phyloP scores from a whole-genome alignment of 2,888 invertebrate genomes.

The Hypselothyrea guttata region DNA sequence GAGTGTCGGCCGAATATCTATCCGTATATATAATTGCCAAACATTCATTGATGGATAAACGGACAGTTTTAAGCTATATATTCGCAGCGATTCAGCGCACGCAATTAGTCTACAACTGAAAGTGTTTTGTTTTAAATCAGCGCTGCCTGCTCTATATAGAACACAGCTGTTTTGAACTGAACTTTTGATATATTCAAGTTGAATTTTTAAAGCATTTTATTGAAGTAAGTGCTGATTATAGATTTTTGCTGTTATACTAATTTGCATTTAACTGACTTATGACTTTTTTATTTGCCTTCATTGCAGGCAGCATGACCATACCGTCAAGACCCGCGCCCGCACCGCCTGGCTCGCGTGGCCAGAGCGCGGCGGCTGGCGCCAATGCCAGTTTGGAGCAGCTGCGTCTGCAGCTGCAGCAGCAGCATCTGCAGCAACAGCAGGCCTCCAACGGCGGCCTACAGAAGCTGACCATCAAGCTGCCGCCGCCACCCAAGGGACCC shows the following conservation, averaged over 20 bases:
- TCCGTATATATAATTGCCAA: constrained; percentile 13
- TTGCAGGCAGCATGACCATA: constrained; percentile 79
- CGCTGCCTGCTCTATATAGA: not conserved
- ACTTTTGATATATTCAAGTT: too few relatives aligned
- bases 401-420: constrained; percentile 75
- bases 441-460: constrained; percentile 66
- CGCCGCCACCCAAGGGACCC: constrained; percentile 80
- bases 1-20: constrained; percentile 9
- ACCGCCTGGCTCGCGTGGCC: constrained; percentile 76
- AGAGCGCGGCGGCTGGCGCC: constrained; percentile 77
- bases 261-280: too few relatives aligned
- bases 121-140: not conserved
- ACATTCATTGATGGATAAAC: constrained; percentile 16
- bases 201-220: too few relatives aligned
- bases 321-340: constrained; percentile 82
- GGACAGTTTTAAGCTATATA: constrained; percentile 15
- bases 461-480: constrained; percentile 79
- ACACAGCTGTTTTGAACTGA: not conserved
- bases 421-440: constrained; percentile 73
- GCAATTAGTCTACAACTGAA: constrained; percentile 1
- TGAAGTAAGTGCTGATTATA: too few relatives aligned
- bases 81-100: constrained; percentile 16
- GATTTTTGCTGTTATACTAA: too few relatives aligned
- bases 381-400: constrained; percentile 80
- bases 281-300: too few relatives aligned